Evolutionary conservation across 2,888 invertebrate genomes (phyloP).

Genomic region (Drosophila mulleri): DNA sequence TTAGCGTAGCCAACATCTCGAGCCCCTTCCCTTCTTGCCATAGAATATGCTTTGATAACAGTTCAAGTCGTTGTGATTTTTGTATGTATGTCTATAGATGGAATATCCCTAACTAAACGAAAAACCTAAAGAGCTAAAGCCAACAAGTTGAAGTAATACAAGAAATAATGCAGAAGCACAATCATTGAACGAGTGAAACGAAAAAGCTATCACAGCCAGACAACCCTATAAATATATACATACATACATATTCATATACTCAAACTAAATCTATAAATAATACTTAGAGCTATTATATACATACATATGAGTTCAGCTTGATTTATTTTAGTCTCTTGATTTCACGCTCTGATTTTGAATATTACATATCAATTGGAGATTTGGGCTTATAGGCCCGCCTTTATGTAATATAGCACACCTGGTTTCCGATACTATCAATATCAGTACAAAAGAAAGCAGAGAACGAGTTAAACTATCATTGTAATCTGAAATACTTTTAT

Average conservation of each 20-base stretch:
- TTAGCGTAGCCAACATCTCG: conserved; percentile 20
- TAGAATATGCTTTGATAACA: conserved; percentile 57
- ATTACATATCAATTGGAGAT: conserved; percentile 68
- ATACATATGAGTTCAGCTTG: not conserved
- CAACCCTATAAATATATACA: conserved; percentile 31
- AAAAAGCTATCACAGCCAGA: conserved; percentile 27
- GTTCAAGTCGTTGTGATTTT: conserved; percentile 69
- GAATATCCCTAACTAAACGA: conserved; percentile 7
- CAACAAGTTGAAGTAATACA: conserved; percentile 42
- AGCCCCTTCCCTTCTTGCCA: conserved; percentile 27
- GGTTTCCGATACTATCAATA: conserved; percentile 78
- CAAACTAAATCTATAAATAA: conserved; percentile 21
- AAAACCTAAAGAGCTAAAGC: conserved; percentile 6
- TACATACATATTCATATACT: conserved; percentile 12
- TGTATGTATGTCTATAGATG: conserved; percentile 27
- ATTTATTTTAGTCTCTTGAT: not conserved
- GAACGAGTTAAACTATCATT: conserved; percentile 26
- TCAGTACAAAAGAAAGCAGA: conserved; percentile 60
- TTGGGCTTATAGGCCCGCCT: conserved; percentile 28
- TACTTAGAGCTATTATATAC: not conserved
- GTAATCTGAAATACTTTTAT: conserved; percentile 22
- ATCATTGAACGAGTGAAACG: conserved; percentile 76
- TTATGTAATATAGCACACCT: conserved; percentile 77
- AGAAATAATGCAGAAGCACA: conserved; percentile 78
- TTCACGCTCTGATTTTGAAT: conserved; percentile 52